Evolutionary conservation across 2,113 vertebrate genomes (phyloP), one percentile per base, ranked within the genome.

Genomic region (Antigone vipio): DNA sequence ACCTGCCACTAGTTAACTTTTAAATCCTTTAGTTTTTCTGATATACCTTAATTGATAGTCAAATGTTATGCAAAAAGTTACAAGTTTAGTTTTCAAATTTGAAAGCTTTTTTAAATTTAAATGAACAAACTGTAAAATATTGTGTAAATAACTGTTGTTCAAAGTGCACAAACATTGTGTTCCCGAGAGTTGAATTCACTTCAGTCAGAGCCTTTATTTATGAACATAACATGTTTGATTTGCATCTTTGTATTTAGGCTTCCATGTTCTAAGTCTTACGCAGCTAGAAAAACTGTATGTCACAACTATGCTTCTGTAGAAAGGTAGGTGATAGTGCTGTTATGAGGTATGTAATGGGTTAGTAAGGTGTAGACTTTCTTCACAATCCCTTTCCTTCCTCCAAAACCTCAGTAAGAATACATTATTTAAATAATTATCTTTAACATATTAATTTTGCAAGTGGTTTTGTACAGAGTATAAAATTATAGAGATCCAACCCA

Each of bases 211-310:
- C 68, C n/a, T 81, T 82, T 84, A 26, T 81, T 92, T 40, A 53
- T 83, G 34, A 93, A 68, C 38, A 22, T 69, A 73, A 55, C 49
- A 14, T 67, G 23, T 93, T 92, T 92, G 63, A 79, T 92, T 86
- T 95, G 42, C 58, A 58, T 35, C 92, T 93, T 89, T 92, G 35
- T 93, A 67, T 88, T 95, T 91, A 92, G 83, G 63, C 44, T 85
- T 78, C 80, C 73, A 20, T 63, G 59, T 85, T 74, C 69, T 92
- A 50, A 86, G 47, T 45, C 49, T 92, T 55, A 66, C 1, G 7
- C 78, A 96, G 90, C 53, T 78, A 92, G 49, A 50, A 83, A 89
- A 92, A 75, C n/a, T 55, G 7, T 35, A 17, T 78, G 60, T 68
- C 60, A 84, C 68, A 95, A 60, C 60, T 35, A 4, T 59, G 52